Evolutionary conservation across 2,113 vertebrate genomes (phyloP).

Genomic region (Syngnathus scovelli): DNA sequence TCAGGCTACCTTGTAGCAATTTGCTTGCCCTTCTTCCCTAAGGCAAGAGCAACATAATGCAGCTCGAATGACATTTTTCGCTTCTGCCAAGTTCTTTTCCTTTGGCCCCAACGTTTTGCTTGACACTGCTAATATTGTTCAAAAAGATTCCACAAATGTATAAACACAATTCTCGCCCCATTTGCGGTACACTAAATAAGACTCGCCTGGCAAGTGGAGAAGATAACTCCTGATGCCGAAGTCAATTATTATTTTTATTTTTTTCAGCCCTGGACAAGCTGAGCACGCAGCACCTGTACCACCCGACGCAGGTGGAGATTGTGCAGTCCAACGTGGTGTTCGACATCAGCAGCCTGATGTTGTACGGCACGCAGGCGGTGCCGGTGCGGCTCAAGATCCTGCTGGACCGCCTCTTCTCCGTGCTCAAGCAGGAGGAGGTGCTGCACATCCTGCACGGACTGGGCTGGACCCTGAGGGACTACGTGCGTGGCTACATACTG

Average conservation of each 20-base stretch:
- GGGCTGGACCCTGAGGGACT: slow-evolving; percentile 97
- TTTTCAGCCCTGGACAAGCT: slow-evolving; percentile 89
- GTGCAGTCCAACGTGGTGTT: slow-evolving; percentile 97
- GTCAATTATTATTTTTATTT: not conserved
- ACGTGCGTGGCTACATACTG: slow-evolving; percentile 93
- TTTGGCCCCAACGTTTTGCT: not conserved
- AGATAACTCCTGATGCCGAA: not conserved
- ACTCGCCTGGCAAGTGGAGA: not conserved
- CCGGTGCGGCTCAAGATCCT: slow-evolving; percentile 96
- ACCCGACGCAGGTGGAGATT: slow-evolving; percentile 93
- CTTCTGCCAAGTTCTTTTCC: not conserved
- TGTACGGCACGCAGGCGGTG: slow-evolving; percentile 94
- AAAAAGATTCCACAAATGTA: not conserved
- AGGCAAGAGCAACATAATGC: not conserved
- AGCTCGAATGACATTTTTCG: not conserved
- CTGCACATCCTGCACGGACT: slow-evolving; percentile 92
- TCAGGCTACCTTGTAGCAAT: not conserved
- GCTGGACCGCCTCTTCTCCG: slow-evolving; percentile 95
- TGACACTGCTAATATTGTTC: not conserved
- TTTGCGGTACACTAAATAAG: not conserved
- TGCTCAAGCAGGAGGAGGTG: slow-evolving; percentile 95
- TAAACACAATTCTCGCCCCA: not conserved
- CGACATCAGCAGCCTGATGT: slow-evolving; percentile 96
- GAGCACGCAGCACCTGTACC: slow-evolving; percentile 85
- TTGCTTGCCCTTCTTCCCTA: not conserved